phyloP scores from a whole-genome alignment of 1,140 invertebrate genomes.

The Zaprionus tsacasi region DNA sequence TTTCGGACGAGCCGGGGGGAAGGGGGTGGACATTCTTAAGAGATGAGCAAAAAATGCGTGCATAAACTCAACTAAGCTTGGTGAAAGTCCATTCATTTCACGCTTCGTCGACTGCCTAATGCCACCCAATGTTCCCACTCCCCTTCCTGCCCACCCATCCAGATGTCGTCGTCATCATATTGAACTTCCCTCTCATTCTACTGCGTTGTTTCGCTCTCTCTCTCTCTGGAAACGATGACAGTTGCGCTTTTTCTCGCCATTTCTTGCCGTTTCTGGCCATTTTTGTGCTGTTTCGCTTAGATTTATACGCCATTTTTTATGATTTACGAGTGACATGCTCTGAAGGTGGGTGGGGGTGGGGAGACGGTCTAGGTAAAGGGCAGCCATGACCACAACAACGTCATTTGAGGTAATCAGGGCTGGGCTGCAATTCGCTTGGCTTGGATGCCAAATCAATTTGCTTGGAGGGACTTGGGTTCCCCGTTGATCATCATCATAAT shows the following conservation, averaged over 20 bases:
- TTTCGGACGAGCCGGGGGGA: too few relatives aligned
- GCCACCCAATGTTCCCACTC: neutral
- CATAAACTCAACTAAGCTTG: slow-evolving; percentile 48
- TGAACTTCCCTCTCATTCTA: neutral
- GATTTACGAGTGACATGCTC: slow-evolving; percentile 58
- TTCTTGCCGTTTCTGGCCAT: slow-evolving; percentile 3
- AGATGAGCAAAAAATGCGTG: slow-evolving; percentile 28
- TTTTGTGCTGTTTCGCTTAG: slow-evolving; percentile 36
- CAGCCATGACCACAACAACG: neutral
- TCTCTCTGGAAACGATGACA: slow-evolving; percentile 65
- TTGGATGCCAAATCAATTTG: slow-evolving; percentile 46
- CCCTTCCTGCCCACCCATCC: neutral
- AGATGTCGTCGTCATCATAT: slow-evolving; percentile 29
- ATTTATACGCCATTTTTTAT: slow-evolving; percentile 71
- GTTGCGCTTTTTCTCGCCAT: slow-evolving; percentile 63
- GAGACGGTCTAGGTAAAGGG: too few relatives aligned
- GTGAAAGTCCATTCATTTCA: slow-evolving; percentile 69
- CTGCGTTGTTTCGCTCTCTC: neutral
- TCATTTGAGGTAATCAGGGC: slow-evolving; percentile 45
- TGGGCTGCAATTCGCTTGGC: slow-evolving; percentile 4
- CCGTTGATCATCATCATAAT: neutral
- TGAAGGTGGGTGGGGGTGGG: too few relatives aligned
- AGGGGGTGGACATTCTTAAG: neutral
- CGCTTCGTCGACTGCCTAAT: slow-evolving; percentile 62
- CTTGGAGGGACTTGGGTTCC: too few relatives aligned